These are phyloP conservation scores for Lamellibrachia satsuma DNA, from an alignment of 2,888 invertebrate species.

Conservation along the genomic window DNA sequence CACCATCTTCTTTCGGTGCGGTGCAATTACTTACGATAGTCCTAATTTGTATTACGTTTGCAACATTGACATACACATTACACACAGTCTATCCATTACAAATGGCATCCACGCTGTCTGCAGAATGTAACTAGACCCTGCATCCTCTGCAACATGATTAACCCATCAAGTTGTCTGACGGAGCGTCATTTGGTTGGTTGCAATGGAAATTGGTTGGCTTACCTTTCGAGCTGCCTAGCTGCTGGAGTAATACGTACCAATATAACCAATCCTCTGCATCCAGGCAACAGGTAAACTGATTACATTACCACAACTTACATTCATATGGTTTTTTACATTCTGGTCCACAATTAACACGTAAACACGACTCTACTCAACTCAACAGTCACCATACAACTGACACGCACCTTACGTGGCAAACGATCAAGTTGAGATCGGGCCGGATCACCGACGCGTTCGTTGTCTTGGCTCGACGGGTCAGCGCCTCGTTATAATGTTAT, in stretches of 20 bases:
- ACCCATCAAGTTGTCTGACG: not conserved
- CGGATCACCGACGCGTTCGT: not conserved
- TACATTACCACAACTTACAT: not conserved
- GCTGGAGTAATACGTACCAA: not conserved
- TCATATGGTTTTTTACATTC: not conserved
- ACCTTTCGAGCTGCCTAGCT: not conserved
- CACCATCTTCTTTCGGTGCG: too few species aligned
- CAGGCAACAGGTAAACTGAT: not conserved
- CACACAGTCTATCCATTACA: too few species aligned
- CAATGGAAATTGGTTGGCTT: not conserved
- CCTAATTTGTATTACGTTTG: too few species aligned
- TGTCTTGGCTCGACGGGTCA: not conserved
- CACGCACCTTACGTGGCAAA: not conserved
- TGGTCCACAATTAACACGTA: too few species aligned
- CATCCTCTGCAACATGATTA: not conserved
- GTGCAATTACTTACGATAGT: too few species aligned
- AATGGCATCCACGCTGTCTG: not conserved
- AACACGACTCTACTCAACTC: too few species aligned
- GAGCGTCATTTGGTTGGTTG: not conserved
- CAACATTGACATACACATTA: too few species aligned
- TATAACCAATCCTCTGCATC: not conserved
- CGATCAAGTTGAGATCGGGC: not conserved
- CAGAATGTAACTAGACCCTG: too few species aligned
- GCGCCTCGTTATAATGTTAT: not conserved
- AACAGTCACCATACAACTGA: too few species aligned